Evolutionary conservation across 2,113 vertebrate genomes (phyloP), one percentile per base, ranked within the genome.

Genomic region (Phoenicopterus ruber): DNA sequence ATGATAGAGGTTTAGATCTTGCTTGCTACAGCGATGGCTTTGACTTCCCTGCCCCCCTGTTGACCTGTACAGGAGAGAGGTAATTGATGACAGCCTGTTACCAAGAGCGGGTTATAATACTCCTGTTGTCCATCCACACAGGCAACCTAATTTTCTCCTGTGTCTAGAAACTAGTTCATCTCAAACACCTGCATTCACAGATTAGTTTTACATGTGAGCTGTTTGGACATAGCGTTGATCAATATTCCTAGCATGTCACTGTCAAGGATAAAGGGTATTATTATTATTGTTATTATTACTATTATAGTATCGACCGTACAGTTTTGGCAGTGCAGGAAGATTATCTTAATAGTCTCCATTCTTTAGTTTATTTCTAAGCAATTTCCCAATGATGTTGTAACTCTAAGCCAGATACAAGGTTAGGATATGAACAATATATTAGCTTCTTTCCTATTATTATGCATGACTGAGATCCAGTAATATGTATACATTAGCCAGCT

Each of bases 51-150:
- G 17, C 55, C 28, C 54, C 36, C 10, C 1, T 0, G 0, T 11
- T 85, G 89, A 94, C 79, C 87, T 0, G 0, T 32, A 55, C 44
- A 76, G 32, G 25, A 62, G 73, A 92, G 70, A 91, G 59, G 78
- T 88, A 87, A 95, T 77, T 93, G 93, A 76, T 80, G 89, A 79
- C 81, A 93, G 70, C 70, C 81, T 79, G 81, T 54, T 77, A 58
- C 34, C 70, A 24, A 28, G 57, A 82, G 54, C 47, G 54, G 46
- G 36, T 58, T 85, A 65, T 62, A 85, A 69, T 40, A 10, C 20
- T 69, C 74, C 62, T 65, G 54, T 50, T 80, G 78, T 69, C 66
- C 70, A 63, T 58, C 61, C 83, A 87, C 62, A 84, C 73, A 76
- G 77, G 83, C 66, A 91, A 67, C 32, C 82, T 79, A 20, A 93